Evolutionary conservation across 1,140 invertebrate genomes (phyloP).

Genomic region (Himalopsyche phryganea): DNA sequence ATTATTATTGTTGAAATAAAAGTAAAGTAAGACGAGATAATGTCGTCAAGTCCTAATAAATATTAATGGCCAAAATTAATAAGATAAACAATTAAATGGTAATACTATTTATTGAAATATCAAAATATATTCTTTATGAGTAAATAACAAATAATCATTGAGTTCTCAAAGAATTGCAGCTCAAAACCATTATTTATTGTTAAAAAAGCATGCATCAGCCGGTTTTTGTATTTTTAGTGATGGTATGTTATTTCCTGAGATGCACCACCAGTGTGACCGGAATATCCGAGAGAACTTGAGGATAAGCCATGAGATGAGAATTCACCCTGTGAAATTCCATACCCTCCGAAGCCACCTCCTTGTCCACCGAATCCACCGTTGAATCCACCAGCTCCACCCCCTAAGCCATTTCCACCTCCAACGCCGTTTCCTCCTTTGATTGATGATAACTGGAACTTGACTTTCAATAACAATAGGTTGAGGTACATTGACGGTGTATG

Average conservation of each 20-base stretch:
- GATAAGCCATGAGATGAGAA: background rate
- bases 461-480: slow-evolving; percentile 32
- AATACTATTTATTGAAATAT: too few relatives aligned
- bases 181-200: too few relatives aligned
- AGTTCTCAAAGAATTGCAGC: too few relatives aligned
- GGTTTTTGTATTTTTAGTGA: background rate
- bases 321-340: slow-evolving; percentile 14
- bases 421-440: slow-evolving; percentile 16
- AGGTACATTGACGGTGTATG: slow-evolving; percentile 42
- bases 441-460: slow-evolving; percentile 33
- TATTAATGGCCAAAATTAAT: too few relatives aligned
- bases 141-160: too few relatives aligned
- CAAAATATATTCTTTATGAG: too few relatives aligned
- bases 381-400: slow-evolving; percentile 9
- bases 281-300: background rate
- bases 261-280: background rate
- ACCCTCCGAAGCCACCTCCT: background rate
- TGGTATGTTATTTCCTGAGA: slow-evolving; percentile 6
- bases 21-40: too few relatives aligned
- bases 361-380: background rate
- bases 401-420: slow-evolving; percentile 18
- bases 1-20: too few relatives aligned
- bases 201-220: too few relatives aligned
- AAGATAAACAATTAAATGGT: too few relatives aligned
- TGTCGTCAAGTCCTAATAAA: too few relatives aligned